Evolutionary conservation across 2,797 vertebrate species (phyloP), one percentile per base, ranked within the genome.

Genomic region (Argentina silus): DNA sequence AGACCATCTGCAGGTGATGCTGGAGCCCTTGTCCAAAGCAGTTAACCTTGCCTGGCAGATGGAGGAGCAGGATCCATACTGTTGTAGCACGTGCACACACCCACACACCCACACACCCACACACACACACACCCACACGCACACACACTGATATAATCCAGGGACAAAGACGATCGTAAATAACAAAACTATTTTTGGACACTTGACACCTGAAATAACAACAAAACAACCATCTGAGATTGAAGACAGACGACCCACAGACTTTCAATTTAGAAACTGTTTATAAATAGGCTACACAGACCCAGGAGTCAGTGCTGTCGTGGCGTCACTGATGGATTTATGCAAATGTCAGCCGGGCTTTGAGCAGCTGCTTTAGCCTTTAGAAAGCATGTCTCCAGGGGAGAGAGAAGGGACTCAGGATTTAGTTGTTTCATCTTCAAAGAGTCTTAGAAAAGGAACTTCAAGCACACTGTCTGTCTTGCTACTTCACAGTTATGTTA

Each of bases 401-500:
- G 79, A 45, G 27, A 72, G 62, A 63, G 69, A 67, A 36, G 51
- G 36, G 76, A 81, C 75, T 70, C 23, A 50, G 43, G 76, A 81
- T 76, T 72, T 66, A 66, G 61, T 72, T 47, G 79, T 78, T 81
- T 83, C 75, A 85, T 86, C 78, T 85, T 86, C 80, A 85, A 81
- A 83, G 75, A 56, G 59, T 77, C 55, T 65, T 36, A 36, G 27
- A 36, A 36, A 36, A 36, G 27, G 27, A 1, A 36, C 27, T 2
- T 4, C 27, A 36, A 4, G 27, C 27, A 2, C 27, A 2, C 27
- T 36, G 27, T 1, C 27, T 36, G 27, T 36, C 27, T 36, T 36
- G 27, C 27, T 36, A 36, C 27, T 36, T 36, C 27, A 36, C 27
- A 36, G 1, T 36, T 36, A 36, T 36, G 27, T 36, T 36, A 2